phyloP scores from a whole-genome alignment of 2,113 vertebrate genomes.

The Cheirogaleus medius region DNA sequence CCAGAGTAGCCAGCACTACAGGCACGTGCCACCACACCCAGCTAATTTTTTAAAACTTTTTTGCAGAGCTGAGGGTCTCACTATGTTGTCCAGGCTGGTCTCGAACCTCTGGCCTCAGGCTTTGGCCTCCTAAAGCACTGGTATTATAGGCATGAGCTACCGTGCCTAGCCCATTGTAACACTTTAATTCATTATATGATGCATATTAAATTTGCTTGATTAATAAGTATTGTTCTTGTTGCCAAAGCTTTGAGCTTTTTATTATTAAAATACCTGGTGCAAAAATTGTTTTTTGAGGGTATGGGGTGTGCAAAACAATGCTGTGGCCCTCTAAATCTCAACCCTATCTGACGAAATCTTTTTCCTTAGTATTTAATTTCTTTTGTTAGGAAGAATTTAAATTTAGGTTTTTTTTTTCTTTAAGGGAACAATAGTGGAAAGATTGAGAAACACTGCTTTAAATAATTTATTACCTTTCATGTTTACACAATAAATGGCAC shows the following conservation, averaged over 20 bases:
- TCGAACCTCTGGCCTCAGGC: too few relatives aligned
- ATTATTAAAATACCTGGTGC: neutral
- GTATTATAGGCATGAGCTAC: too few relatives aligned
- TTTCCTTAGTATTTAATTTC: neutral
- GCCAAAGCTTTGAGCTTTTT: neutral
- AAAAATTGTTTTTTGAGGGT: neutral
- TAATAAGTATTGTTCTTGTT: neutral
- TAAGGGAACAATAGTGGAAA: neutral
- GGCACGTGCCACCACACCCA: too few relatives aligned
- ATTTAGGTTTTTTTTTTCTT: neutral
- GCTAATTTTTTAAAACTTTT: too few relatives aligned
- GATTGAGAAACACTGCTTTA: neutral
- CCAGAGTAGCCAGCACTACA: too few relatives aligned
- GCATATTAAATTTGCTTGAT: neutral
- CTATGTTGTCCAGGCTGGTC: too few relatives aligned
- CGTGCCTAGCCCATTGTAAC: neutral
- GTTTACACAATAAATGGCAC: neutral
- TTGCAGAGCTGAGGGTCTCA: too few relatives aligned
- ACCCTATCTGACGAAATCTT: neutral
- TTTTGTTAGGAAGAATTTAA: neutral
- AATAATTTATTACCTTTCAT: neutral
- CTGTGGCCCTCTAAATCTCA: neutral
- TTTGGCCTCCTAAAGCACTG: too few relatives aligned
- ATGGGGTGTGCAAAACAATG: accelerated
- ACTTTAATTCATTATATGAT: neutral